phyloP scores from a whole-genome alignment of 2,797 vertebrate genomes.

The Pyrocephalus nanus region DNA sequence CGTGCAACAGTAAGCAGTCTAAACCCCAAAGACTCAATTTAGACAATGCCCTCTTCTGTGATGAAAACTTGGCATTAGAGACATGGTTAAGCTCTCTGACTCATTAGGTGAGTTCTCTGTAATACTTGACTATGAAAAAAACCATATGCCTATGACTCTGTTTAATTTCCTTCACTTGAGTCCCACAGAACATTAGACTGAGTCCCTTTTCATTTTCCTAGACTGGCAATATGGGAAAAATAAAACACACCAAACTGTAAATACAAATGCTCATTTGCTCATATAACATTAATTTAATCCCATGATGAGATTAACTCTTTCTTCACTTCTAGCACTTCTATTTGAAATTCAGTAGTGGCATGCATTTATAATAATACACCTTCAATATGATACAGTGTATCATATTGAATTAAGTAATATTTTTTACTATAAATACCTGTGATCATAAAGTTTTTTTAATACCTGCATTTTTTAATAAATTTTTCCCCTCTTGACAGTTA shows the following conservation, averaged over 20 bases:
- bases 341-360: neutral
- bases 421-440: neutral
- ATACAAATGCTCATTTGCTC: neutral
- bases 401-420: neutral
- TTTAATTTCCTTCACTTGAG: neutral
- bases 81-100: neutral
- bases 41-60: neutral
- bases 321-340: neutral
- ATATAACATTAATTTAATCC: neutral
- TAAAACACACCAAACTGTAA: neutral
- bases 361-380: neutral
- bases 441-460: neutral
- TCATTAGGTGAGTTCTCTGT: neutral
- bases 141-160: fast-evolving
- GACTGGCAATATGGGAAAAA: neutral
- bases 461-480: fast-evolving
- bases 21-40: neutral
- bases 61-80: neutral
- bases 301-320: neutral
- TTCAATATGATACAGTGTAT: neutral
- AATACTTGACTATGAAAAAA: neutral
- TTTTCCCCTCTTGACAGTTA: neutral
- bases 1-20: neutral
- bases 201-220: neutral
- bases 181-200: neutral